These are phyloP conservation scores for Cosmia pyralina DNA, from an alignment of 2,888 invertebrate species.

Conservation along the genomic window DNA sequence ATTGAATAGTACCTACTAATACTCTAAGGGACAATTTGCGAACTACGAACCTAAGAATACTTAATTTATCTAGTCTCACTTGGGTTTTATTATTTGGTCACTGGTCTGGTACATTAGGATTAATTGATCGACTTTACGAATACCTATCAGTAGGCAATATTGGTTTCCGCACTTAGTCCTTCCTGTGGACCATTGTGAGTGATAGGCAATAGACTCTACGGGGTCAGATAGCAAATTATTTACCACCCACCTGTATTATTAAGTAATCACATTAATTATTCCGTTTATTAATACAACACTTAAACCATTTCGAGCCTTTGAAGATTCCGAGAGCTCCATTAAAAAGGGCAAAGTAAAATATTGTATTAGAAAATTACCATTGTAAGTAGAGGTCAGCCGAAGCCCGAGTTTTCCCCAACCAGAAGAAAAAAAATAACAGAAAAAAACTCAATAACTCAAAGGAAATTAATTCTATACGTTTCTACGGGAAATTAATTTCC, in stretches of 20 bases:
- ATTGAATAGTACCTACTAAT: not conserved
- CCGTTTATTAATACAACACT: not conserved
- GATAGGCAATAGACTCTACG: not conserved
- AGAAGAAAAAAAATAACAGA: conserved; percentile 27
- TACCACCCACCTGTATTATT: not conserved
- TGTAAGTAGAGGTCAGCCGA: not conserved
- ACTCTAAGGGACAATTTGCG: not conserved
- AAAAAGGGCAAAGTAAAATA: conserved; percentile 34
- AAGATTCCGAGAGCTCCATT: conserved; percentile 1
- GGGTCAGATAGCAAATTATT: not conserved
- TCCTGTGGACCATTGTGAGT: too few relatives aligned
- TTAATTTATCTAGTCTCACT: not conserved
- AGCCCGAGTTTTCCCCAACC: conserved; percentile 5
- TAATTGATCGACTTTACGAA: not conserved
- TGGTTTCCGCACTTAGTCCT: too few relatives aligned
- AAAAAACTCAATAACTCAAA: conserved; percentile 26
- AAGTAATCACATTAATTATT: not conserved
- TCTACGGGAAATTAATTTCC: conserved; percentile 46
- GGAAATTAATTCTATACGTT: conserved; percentile 45
- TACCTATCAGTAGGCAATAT: not conserved
- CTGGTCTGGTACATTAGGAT: not conserved
- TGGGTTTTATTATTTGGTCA: not conserved
- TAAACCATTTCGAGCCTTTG: conserved; percentile 7
- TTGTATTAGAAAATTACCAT: conserved; percentile 26
- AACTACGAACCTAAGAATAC: not conserved